phyloP scores from a whole-genome alignment of 2,113 vertebrate genomes.

The Atrichornis clamosus region DNA sequence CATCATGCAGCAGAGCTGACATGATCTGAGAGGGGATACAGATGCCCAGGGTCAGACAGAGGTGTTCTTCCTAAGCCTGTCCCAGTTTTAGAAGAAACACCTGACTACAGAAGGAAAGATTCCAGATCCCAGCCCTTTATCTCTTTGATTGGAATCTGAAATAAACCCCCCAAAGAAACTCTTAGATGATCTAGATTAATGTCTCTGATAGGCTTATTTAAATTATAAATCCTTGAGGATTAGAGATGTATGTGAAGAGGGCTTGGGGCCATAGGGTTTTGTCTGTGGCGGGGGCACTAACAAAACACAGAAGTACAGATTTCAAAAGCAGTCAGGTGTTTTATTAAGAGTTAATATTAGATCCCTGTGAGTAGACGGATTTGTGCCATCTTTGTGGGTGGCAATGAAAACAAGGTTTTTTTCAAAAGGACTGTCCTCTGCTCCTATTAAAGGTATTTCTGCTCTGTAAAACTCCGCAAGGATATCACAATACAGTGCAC shows the following conservation, averaged over 20 bases:
- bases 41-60: neutral
- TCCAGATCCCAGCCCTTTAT: neutral
- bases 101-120: neutral
- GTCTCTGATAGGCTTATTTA: neutral
- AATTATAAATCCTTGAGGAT: conserved; percentile 1
- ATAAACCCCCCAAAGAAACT: neutral
- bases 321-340: neutral
- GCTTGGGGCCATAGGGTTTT: neutral
- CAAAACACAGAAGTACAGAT: neutral
- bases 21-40: neutral
- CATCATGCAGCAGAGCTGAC: neutral
- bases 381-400: neutral
- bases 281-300: neutral
- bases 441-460: neutral
- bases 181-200: neutral
- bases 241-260: neutral
- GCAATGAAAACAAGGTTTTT: neutral
- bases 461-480: neutral
- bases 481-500: neutral
- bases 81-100: neutral
- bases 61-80: neutral
- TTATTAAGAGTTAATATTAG: neutral
- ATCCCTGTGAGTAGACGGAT: neutral
- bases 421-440: neutral
- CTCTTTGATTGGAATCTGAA: neutral